These are phyloP conservation scores for Morone chrysops DNA, from an alignment of 2,113 vertebrate genomes.

Conservation along the genomic window DNA sequence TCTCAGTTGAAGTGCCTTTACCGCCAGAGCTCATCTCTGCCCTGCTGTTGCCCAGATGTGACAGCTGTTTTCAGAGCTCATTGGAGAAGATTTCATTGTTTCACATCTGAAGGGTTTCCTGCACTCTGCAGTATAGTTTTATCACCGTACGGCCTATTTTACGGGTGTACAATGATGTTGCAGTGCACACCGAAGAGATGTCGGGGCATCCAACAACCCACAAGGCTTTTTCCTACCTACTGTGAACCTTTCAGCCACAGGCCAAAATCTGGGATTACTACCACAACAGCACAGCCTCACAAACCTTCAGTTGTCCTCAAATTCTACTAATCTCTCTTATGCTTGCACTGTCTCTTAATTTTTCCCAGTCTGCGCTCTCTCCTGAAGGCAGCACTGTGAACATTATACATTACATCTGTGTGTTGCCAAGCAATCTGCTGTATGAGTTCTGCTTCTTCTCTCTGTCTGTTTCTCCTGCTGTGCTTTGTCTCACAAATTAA, in stretches of 20 bases:
- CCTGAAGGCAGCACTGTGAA: conserved; percentile 5
- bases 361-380: not conserved
- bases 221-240: conserved; percentile 25
- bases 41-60: conserved; percentile 35
- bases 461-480: not conserved
- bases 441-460: not conserved
- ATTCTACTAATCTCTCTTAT: conserved; percentile 20
- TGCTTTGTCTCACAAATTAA: not conserved
- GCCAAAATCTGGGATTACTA: conserved; percentile 1
- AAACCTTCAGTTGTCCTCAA: conserved; percentile 18
- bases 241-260: conserved; percentile 34
- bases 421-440: conserved; percentile 28
- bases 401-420: conserved; percentile 13
- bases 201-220: conserved; percentile 17
- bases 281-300: not conserved
- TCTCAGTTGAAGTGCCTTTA: conserved; percentile 41
- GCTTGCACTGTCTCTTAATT: not conserved
- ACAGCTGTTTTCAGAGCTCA: conserved; percentile 29
- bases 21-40: conserved; percentile 34
- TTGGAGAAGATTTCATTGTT: not conserved
- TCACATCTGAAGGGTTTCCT: conserved; percentile 17
- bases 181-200: not conserved
- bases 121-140: not conserved
- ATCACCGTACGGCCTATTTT: not conserved
- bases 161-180: not conserved